A percentile compares a stretch with the other conserved stretches of the same genome.
Evolutionary conservation across 2,113 vertebrate species (phyloP).

Genomic region (Pontoporia blainvillei): DNA sequence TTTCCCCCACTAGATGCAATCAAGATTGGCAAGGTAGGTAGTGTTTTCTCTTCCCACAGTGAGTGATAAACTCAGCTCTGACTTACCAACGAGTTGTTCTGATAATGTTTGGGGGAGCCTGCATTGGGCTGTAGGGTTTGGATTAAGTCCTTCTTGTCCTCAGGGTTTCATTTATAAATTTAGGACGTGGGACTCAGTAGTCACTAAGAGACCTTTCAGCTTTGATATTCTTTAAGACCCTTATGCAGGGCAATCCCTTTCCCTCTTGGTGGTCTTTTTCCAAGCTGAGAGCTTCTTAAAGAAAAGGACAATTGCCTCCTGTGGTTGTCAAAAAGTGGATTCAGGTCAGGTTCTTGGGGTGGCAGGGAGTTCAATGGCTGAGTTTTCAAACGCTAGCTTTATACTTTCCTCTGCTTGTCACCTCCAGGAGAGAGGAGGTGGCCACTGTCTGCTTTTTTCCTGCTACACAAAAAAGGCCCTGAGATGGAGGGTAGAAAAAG

Average conservation of each 20-base stretch:
- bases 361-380: conserved; percentile 12
- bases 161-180: neutral
- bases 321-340: conserved; percentile 25
- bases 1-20: neutral
- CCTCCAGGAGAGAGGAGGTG: neutral
- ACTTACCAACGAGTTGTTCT: neutral
- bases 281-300: neutral
- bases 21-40: neutral
- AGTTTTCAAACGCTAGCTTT: conserved; percentile 49
- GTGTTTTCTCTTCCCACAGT: neutral
- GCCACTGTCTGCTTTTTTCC: conserved; percentile 59
- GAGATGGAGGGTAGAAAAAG: neutral
- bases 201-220: neutral
- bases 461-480: conserved; percentile 23
- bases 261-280: neutral
- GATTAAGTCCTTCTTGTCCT: neutral
- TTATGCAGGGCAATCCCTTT: conserved; percentile 9
- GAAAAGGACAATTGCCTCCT: conserved; percentile 8
- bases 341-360: conserved; percentile 50
- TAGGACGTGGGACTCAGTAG: neutral
- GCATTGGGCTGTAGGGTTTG: neutral
- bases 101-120: neutral
- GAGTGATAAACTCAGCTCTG: neutral
- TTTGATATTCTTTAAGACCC: conserved; percentile 5
- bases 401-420: neutral